Conservation (phyloP, 2,888 invertebrate species). For the Agrotis ipsilon region DNA sequence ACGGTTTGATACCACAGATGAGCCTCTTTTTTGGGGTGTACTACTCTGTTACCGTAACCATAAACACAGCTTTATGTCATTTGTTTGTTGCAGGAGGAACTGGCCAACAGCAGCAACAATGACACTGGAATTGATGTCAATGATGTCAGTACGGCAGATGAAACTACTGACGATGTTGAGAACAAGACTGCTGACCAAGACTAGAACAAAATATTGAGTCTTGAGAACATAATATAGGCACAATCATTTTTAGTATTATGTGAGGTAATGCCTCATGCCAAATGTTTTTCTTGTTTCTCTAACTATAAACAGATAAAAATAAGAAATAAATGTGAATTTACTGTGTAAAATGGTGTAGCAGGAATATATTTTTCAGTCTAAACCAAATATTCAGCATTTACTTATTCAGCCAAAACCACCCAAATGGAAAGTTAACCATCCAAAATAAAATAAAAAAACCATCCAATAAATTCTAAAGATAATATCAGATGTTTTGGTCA, state of each 20-base stretch:
- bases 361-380: no score
- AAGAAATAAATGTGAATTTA: slow-evolving; percentile 12
- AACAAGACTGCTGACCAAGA: slow-evolving; percentile 60
- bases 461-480: no score
- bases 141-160: slow-evolving; percentile 87
- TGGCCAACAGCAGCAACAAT: slow-evolving; percentile 91
- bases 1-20: no score
- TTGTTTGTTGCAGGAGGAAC: slow-evolving; percentile 88
- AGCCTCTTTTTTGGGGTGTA: no score
- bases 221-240: slow-evolving; percentile 22
- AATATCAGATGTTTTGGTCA: no score
- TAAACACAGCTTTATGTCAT: no score
- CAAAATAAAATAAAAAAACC: no score
- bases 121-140: slow-evolving; percentile 89
- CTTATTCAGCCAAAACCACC: no score
- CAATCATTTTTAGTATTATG: slow-evolving; percentile 41
- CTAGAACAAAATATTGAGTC: slow-evolving; percentile 32
- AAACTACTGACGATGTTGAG: slow-evolving; percentile 70
- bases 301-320: slow-evolving; percentile 4
- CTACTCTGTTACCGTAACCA: no score
- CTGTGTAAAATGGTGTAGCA: slow-evolving; percentile 6
- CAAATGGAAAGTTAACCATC: no score
- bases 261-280: slow-evolving; percentile 35
- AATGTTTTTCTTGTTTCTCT: slow-evolving; percentile 35
- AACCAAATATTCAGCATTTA: no score